These are phyloP conservation scores for Hippotragus niger DNA, from an alignment of 2,113 vertebrate genomes.

Conservation along the genomic window DNA sequence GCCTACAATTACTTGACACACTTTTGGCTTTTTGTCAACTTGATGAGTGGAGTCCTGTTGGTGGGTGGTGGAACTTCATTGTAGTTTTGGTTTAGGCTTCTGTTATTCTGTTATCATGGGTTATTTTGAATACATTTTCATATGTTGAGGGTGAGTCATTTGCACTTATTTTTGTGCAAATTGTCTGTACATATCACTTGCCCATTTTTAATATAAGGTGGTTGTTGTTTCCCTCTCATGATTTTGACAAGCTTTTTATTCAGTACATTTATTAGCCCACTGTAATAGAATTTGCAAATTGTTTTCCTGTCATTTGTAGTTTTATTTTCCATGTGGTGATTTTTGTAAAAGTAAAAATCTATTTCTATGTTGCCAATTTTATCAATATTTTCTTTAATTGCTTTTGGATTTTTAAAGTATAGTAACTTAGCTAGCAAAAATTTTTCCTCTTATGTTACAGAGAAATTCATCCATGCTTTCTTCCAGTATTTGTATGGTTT, in stretches of 20 bases:
- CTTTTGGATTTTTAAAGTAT: conserved; percentile 9
- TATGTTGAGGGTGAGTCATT: background rate
- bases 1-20: background rate
- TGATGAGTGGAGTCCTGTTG: background rate
- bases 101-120: conserved; percentile 5
- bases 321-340: conserved; percentile 19
- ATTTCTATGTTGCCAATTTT: background rate
- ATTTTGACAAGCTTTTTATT: conserved; percentile 4
- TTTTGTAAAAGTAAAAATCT: conserved; percentile 33
- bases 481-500: conserved; percentile 3
- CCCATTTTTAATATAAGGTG: background rate
- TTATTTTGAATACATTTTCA: background rate
- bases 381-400: conserved; percentile 5
- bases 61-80: background rate
- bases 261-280: background rate
- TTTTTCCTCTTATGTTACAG: background rate
- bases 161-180: background rate
- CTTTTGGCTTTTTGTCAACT: background rate
- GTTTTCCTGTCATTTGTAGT: conserved; percentile 18
- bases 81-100: background rate
- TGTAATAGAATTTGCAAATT: background rate
- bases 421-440: background rate
- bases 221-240: background rate
- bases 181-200: background rate
- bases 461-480: background rate